Conservation (phyloP, 1,140 invertebrate species). For the Aphelenchoides besseyi region DNA sequence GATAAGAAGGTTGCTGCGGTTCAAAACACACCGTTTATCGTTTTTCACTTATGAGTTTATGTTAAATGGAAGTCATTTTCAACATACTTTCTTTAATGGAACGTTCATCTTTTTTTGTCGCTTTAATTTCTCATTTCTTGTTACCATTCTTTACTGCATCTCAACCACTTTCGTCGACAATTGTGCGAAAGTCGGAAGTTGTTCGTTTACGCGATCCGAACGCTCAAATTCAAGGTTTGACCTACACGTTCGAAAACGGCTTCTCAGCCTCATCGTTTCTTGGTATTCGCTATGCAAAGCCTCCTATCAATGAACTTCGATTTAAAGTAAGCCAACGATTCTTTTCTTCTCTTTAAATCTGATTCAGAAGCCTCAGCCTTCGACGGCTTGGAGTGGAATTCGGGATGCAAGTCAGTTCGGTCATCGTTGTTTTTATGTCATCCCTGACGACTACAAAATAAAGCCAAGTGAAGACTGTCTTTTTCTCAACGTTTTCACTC, state of each 20-base stretch:
- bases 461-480: slow-evolving; percentile 70
- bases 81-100: too few relatives aligned
- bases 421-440: background rate
- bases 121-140: too few relatives aligned
- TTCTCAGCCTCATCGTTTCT: slow-evolving; percentile 91
- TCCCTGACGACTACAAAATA: slow-evolving; percentile 71
- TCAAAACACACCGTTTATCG: too few relatives aligned
- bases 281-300: slow-evolving; percentile 67
- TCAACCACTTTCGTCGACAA: slow-evolving; percentile 41
- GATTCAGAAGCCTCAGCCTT: slow-evolving; percentile 24
- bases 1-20: too few relatives aligned
- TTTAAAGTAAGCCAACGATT: slow-evolving; percentile 33
- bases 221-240: background rate
- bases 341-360: slow-evolving; percentile 10
- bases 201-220: background rate
- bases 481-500: slow-evolving; percentile 71
- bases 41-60: too few relatives aligned
- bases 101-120: too few relatives aligned
- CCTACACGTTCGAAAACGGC: slow-evolving; percentile 71
- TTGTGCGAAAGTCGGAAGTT: background rate
- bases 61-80: too few relatives aligned
- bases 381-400: slow-evolving; percentile 25
- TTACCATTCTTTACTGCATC: too few relatives aligned
- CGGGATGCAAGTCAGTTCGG: slow-evolving; percentile 33
- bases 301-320: slow-evolving; percentile 34